Base-by-base conservation (phyloP, 2,797 vertebrate species). In the Arrhamphus sclerolepis region DNA sequence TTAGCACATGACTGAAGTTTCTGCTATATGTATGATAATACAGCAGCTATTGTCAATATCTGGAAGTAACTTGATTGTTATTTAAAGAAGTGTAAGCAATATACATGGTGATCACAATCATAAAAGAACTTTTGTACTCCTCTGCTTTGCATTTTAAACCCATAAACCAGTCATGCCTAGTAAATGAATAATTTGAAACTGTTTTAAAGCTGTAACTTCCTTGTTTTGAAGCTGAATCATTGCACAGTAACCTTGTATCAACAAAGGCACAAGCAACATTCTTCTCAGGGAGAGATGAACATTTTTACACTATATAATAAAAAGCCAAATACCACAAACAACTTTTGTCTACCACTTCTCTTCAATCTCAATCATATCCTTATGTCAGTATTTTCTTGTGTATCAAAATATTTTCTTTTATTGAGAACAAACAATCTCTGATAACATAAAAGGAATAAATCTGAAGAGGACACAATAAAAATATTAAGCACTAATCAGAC, bases 131-230 rank as follows among this genome's bases (percentile, higher is more conserved):
- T n/a, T n/a, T n/a, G n/a, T n/a, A n/a, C n/a, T n/a, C n/a, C n/a
- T n/a, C n/a, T n/a, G n/a, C n/a, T 13, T 24, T 4, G 0, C 8
- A 0, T 8, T 19, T 22, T 6, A 3, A 4, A 13, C 21, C 3
- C 1, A 13, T 47, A 20, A 28, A 43, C 26, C 8, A 44, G 17
- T 20, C 39, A 4, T 8, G 16, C 2, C 0, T 46, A 21, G 38
- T 62, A 38, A 75, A 75, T 78, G 6, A 11, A 67, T 68, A 0
- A 70, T n/a, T 49, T 41, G 1, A 10, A 42, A 19, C 3, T 21
- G 1, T 38, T 44, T 2, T 29, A 11, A 4, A 19, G 17, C 31
- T 34, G 1, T 18, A 39, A 40, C 22, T 50, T 60, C 56, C 39
- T 57, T 3, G 20, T 70, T 70, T 8, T 3, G 41, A 17, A 19